Base-by-base conservation (phyloP, 1,140 invertebrate species). In the Tachypleus tridentatus region DNA sequence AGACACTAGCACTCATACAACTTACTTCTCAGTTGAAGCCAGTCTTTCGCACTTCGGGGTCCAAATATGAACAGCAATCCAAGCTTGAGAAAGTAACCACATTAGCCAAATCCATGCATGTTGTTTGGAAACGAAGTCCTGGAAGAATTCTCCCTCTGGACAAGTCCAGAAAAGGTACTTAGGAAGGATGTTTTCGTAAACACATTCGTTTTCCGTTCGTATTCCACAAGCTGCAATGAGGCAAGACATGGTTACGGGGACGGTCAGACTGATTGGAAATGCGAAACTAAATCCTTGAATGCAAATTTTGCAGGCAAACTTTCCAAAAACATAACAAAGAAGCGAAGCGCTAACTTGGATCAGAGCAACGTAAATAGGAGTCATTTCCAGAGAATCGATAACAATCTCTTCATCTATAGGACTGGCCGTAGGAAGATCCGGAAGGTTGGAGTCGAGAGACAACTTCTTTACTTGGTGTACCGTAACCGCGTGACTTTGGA, bases 251-350 rank as follows among this genome's bases (percentile, higher is more conserved):
- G 88, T 85, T 1, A 96, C 83, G 0, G 93, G 94, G 69, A 96
- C 91, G 0, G 90, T 89, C 62, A 97, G 80, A 75, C 89, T 95
- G 0, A 97, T 87, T 0, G 94, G 93, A 70, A 97, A 93, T 0
- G 93, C 91, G 74, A 95, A 97, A 75, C 92, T 94, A 79, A 97
- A 95, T 49, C 90, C 90, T 61, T 68, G 67, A 53, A 68, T 68
- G 57, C 94, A 83, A 72, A 97, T 96, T 79, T 96, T 97, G 79
- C 93, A 97, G n/a, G 93, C 90, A 72, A 95, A 96, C 79, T 96
- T 96, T 68, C 84, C 91, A 71, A 94, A 92, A 70, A 94, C 87
- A 72, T 95, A 97, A 70, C 88, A 89, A 50, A 93, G 79, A 74
- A 93, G 93, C 5, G 91, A 85, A 4, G 88, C 84, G 60, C 86